phyloP scores from a whole-genome alignment of 2,113 vertebrate genomes.

The Zeus faber region DNA sequence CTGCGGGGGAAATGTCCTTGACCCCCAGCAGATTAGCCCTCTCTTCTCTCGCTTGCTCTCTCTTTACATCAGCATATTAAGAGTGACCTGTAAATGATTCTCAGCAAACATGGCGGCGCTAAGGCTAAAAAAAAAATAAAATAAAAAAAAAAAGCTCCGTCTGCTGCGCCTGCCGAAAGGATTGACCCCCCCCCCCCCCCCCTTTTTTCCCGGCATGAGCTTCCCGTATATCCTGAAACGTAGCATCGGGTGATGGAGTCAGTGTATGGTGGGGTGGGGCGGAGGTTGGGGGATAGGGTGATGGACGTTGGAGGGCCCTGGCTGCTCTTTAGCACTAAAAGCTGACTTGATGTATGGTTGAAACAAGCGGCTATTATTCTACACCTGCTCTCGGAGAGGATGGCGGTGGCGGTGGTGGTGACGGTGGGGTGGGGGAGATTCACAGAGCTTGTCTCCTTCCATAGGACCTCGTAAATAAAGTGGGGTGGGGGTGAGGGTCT shows the following conservation, averaged over 20 bases:
- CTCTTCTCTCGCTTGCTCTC: not conserved
- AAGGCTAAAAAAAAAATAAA: not conserved
- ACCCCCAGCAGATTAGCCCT: too few relatives aligned
- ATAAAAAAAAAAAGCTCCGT: not conserved
- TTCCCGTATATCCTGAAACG: too few relatives aligned
- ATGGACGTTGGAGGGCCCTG: slow-evolving; percentile 32
- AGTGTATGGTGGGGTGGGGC: slow-evolving; percentile 35
- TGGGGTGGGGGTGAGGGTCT: slow-evolving; percentile 1
- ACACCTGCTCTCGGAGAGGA: slow-evolving; percentile 38
- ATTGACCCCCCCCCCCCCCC: too few relatives aligned
- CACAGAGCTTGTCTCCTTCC: slow-evolving; percentile 23
- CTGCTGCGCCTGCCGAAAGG: too few relatives aligned
- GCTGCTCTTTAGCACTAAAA: slow-evolving; percentile 54
- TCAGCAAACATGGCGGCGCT: slow-evolving; percentile 3
- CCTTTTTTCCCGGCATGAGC: too few relatives aligned
- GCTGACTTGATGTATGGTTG: slow-evolving; percentile 59
- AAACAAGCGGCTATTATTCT: slow-evolving; percentile 53
- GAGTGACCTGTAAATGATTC: slow-evolving; percentile 49
- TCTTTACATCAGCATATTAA: slow-evolving; percentile 42
- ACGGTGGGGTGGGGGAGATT: slow-evolving; percentile 14
- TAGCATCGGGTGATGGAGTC: too few relatives aligned
- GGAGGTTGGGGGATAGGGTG: slow-evolving; percentile 2
- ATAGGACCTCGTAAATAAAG: slow-evolving; percentile 55
- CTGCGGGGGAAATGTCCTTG: slow-evolving; percentile 45
- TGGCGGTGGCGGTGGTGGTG: too few relatives aligned